Base-by-base conservation (phyloP, 2,888 invertebrate genomes). In the Drosophila putrida region DNA sequence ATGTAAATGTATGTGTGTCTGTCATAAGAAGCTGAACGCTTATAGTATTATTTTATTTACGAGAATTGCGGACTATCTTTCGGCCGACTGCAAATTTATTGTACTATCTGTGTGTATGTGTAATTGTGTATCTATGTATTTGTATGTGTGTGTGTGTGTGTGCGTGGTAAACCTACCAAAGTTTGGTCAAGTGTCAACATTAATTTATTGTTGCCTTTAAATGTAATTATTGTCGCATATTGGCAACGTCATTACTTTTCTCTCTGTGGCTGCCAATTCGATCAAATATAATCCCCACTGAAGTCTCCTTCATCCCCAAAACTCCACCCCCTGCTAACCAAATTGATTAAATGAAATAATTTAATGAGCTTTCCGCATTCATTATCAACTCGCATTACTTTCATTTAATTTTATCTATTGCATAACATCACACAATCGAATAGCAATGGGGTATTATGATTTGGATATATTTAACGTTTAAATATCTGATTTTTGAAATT, bases 291-390 rank as follows among this genome's bases (percentile, higher is more conserved):
- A 62, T 53, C 46, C 58, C 46, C 46, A 10, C 9, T 35, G 35
- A 11, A 15, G 15, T 15, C 10, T 5, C 15, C 47, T 4, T 10
- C 44, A 4, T 1, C 27, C 31, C 9, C 28, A 2, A 28, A 9
- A 11, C 5, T 6, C n/a, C 4, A 3, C 13, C 13, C 4, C 27
- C 27, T 4, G 33, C 54, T 35, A 35, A 4, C 36, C 54, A 39
- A 58, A 35, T 54, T 59, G 47, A 71, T 71, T 58, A 59, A 71
- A 77, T 59, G 51, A 38, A 62, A 59, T 77, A 41, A 64, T 70
- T 67, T 66, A 58, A 76, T 70, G 65, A 73, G 59, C 50, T 46
- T 64, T 25, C 41, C 28, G 33, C 61, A 49, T 75, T 31, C 49
- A 57, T 75, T 57, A 67, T 55, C 41, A 47, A 47, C 10, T 13